Evolutionary conservation across 64 coral and sea anemone genomes (phyloP).

Genomic region (Montipora efflorescens): DNA sequence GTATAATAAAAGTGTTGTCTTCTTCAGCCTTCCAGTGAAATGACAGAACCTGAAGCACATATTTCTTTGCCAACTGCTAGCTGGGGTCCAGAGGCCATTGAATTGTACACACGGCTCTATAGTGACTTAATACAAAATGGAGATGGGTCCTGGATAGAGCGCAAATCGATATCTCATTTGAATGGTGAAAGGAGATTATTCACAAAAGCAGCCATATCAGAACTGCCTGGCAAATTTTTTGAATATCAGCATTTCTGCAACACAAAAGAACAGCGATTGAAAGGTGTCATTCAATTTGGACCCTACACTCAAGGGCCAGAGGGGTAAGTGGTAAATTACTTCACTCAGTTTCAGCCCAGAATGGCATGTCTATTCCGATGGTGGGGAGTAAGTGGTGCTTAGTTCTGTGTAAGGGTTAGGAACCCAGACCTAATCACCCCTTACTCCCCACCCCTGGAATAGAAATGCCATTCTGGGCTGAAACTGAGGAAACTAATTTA

Average conservation of each 20-base stretch:
- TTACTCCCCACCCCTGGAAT: no score
- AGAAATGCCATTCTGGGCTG: no score
- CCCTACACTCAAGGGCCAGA: slow-evolving; percentile 78
- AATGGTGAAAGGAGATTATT: slow-evolving; percentile 69
- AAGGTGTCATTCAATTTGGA: slow-evolving; percentile 91
- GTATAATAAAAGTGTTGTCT: neutral
- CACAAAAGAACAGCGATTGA: slow-evolving; percentile 67
- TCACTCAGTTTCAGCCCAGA: neutral
- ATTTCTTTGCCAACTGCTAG: slow-evolving; percentile 55
- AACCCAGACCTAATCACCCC: no score
- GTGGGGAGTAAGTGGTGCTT: no score
- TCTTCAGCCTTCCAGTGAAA: slow-evolving; percentile 29
- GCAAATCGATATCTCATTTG: neutral
- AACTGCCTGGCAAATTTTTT: slow-evolving; percentile 87
- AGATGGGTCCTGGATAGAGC: slow-evolving; percentile 68
- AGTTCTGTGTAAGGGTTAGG: no score
- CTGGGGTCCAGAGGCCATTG: slow-evolving; percentile 39
- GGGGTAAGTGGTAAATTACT: slow-evolving; percentile 44
- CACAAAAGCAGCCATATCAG: slow-evolving; percentile 56
- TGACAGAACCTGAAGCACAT: slow-evolving; percentile 1
- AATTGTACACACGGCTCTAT: slow-evolving; percentile 2
- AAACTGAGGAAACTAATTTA: no score
- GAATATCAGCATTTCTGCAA: slow-evolving; percentile 81
- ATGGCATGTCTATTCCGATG: no score
- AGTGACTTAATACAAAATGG: slow-evolving; percentile 60